Conservation (phyloP, 2,888 invertebrate species). For the Cheilosia vulpina region DNA sequence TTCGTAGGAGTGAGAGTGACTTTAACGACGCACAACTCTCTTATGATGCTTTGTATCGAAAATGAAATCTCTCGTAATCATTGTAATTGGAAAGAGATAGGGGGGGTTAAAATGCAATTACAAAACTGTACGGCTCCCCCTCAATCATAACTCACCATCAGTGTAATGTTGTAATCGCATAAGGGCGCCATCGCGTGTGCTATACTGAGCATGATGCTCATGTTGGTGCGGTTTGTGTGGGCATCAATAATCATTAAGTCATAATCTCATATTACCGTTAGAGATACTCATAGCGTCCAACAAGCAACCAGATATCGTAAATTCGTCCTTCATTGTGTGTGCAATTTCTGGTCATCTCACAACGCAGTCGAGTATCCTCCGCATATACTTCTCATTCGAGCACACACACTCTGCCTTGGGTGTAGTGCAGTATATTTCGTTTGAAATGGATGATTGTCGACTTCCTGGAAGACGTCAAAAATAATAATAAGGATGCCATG, state of each 20-base stretch:
- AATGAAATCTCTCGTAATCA: slow-evolving; percentile 56
- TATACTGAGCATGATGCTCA: slow-evolving; percentile 26
- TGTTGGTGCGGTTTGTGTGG: slow-evolving; percentile 47
- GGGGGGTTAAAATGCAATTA: slow-evolving; percentile 64
- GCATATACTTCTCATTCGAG: slow-evolving; percentile 3
- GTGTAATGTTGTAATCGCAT: slow-evolving; percentile 40
- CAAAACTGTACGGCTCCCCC: slow-evolving; percentile 36
- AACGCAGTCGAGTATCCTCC: slow-evolving; percentile 36
- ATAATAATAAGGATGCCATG: slow-evolving; percentile 51
- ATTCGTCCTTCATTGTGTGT: slow-evolving; percentile 59
- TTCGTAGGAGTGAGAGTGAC: slow-evolving; percentile 36
- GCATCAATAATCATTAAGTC: slow-evolving; percentile 75
- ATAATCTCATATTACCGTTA: slow-evolving; percentile 72
- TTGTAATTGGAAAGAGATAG: slow-evolving; percentile 4
- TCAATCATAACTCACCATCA: slow-evolving; percentile 66
- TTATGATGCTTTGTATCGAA: slow-evolving; percentile 58
- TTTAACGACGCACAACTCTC: slow-evolving; percentile 60
- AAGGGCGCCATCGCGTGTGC: slow-evolving; percentile 31
- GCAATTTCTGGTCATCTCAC: slow-evolving; percentile 46
- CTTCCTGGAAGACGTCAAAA: slow-evolving; percentile 64
- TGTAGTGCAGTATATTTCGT: slow-evolving; percentile 51
- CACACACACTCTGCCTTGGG: neutral
- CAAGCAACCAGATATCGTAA: slow-evolving; percentile 57
- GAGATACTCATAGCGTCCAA: slow-evolving; percentile 24
- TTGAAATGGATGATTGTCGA: slow-evolving; percentile 41